phyloP scores from a whole-genome alignment of 1,140 invertebrate genomes.

The Drosophila repleta region DNA sequence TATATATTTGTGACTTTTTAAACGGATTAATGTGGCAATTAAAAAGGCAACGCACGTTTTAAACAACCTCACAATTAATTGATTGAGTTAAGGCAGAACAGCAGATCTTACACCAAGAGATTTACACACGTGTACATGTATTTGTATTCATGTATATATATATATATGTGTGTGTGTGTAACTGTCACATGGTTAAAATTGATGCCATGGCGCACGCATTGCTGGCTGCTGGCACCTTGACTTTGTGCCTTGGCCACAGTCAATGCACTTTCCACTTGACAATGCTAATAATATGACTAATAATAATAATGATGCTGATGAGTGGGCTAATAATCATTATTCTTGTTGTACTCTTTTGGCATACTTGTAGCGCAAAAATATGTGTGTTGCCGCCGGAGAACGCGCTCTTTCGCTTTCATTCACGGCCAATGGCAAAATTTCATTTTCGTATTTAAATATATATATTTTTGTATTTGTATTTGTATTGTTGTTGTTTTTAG shows the following conservation, averaged over 20 bases:
- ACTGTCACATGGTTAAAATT: constrained; percentile 3
- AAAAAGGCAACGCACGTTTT: constrained; percentile 22
- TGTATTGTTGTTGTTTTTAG: constrained; percentile 1
- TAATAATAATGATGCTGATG: background rate
- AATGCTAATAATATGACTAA: background rate
- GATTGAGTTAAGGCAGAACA: constrained; percentile 32
- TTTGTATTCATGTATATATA: background rate
- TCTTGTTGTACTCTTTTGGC: background rate
- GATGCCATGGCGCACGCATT: background rate
- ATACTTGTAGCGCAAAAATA: constrained; percentile 8
- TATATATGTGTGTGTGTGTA: no score
- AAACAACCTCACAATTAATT: constrained; percentile 26
- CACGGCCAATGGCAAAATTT: constrained; percentile 50
- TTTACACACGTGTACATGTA: background rate
- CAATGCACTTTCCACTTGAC: constrained; percentile 62
- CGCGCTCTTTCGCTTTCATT: constrained; percentile 49
- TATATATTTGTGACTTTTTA: constrained; percentile 5
- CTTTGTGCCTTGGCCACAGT: constrained; percentile 59
- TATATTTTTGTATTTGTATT: constrained; percentile 4
- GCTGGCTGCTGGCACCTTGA: constrained; percentile 51
- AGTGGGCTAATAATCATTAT: background rate
- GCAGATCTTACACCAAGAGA: background rate
- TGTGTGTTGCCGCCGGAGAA: constrained; percentile 3
- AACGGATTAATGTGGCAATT: constrained; percentile 30
- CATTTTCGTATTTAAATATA: constrained; percentile 37